phyloP scores from a whole-genome alignment of 2,888 invertebrate species.

The Anoncus sp. region DNA sequence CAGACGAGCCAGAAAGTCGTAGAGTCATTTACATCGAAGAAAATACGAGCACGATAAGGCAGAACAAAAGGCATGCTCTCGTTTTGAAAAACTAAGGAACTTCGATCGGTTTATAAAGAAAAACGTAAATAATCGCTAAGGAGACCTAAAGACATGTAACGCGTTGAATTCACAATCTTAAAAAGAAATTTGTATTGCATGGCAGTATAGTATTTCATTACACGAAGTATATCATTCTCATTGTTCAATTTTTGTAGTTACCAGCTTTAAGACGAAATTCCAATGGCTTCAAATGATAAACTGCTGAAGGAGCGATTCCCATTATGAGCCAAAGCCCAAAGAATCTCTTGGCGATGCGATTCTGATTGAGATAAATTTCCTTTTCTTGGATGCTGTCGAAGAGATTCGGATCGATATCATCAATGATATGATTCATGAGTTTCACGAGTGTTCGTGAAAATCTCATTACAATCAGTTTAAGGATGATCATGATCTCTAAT shows the following conservation, averaged over 20 bases:
- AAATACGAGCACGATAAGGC: conserved; percentile 50
- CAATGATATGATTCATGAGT: conserved; percentile 6
- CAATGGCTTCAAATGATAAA: no score
- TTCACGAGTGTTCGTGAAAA: conserved; percentile 38
- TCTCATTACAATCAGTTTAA: conserved; percentile 48
- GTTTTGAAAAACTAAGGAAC: conserved; percentile 39
- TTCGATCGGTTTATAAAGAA: no score
- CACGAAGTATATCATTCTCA: no score
- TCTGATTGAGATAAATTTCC: background rate
- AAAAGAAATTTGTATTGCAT: no score
- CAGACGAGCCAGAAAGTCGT: conserved; percentile 56
- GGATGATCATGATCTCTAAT: conserved; percentile 46
- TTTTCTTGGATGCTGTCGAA: conserved; percentile 36
- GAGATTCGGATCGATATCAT: conserved; percentile 26
- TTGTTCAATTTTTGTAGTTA: no score
- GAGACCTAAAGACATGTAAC: no score
- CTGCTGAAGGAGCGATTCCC: background rate
- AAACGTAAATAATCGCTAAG: no score
- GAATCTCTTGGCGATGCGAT: conserved; percentile 44
- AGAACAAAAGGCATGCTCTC: conserved; percentile 53
- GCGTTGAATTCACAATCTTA: no score
- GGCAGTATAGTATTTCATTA: no score
- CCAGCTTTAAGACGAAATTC: no score
- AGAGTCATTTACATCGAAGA: conserved; percentile 55
- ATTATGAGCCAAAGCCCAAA: conserved; percentile 28